A percentile compares a stretch with the other conserved stretches of the same genome.
Conservation (phyloP, 2,888 invertebrate species). For the Yponomeuta cagnagella region DNA sequence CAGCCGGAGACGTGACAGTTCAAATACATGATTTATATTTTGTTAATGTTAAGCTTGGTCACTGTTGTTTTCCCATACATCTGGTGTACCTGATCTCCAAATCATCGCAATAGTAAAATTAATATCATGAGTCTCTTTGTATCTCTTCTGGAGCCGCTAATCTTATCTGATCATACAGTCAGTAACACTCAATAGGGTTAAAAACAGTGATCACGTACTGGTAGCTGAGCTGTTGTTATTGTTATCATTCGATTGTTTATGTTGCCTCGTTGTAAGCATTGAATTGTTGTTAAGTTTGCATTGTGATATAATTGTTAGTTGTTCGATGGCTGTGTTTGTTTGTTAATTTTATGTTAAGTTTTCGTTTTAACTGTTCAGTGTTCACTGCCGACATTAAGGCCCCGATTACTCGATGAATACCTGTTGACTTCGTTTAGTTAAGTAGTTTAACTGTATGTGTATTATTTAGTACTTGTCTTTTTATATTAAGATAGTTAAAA, state of each 20-base stretch:
- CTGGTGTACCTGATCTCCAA: background rate
- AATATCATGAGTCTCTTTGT: background rate
- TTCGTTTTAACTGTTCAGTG: constrained; percentile 61
- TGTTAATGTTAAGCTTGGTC: constrained; percentile 28
- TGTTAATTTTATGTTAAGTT: constrained; percentile 76
- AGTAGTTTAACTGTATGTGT: constrained; percentile 21
- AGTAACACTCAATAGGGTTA: constrained; percentile 35
- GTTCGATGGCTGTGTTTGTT: constrained; percentile 70
- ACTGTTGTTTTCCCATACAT: constrained; percentile 39
- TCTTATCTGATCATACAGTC: background rate
- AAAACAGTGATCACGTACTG: constrained; percentile 47
- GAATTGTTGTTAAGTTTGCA: constrained; percentile 66
- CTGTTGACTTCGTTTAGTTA: constrained; percentile 26
- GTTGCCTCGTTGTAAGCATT: constrained; percentile 63
- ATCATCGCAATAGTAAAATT: constrained; percentile 14
- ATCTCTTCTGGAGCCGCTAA: background rate
- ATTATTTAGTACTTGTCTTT: constrained; percentile 26
- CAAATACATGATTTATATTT: constrained; percentile 6
- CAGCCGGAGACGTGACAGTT: background rate
- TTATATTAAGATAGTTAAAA: constrained; percentile 59
- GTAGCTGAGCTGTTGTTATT: constrained; percentile 20
- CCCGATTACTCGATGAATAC: constrained; percentile 19
- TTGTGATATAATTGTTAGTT: constrained; percentile 55
- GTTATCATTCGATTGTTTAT: constrained; percentile 40
- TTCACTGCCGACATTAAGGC: constrained; percentile 66